Evolutionary conservation across 2,888 invertebrate genomes (phyloP).

Genomic region (Willowsia nigromaculata): DNA sequence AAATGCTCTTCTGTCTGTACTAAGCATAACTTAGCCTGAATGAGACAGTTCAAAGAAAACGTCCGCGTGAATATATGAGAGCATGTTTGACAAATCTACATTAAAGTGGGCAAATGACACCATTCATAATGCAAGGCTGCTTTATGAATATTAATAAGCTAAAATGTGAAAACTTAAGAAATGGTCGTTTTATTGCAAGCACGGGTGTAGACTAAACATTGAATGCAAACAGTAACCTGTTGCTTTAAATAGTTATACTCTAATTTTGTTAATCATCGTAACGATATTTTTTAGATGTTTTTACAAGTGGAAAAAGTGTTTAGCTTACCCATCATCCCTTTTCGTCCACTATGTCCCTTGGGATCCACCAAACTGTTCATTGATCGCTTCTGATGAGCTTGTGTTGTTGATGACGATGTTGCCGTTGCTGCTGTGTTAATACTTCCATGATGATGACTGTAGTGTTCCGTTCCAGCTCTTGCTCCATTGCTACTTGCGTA

Average conservation of each 20-base stretch:
- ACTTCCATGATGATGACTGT: conserved; percentile 46
- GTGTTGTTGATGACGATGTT: conserved; percentile 37
- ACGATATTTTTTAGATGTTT: background rate
- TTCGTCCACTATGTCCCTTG: conserved; percentile 60
- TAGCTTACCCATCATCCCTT: conserved; percentile 76
- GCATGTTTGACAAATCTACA: too few relatives aligned
- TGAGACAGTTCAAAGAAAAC: too few relatives aligned
- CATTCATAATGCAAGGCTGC: background rate
- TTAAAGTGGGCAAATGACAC: too few relatives aligned
- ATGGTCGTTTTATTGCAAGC: too few relatives aligned
- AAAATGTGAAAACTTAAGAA: too few relatives aligned
- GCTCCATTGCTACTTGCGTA: conserved; percentile 47
- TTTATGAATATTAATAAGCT: background rate
- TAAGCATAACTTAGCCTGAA: too few relatives aligned
- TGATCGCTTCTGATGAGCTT: conserved; percentile 71
- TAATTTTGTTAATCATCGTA: background rate
- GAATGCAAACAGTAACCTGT: too few relatives aligned
- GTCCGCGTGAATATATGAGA: too few relatives aligned
- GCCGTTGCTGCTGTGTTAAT: background rate
- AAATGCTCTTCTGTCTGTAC: too few relatives aligned
- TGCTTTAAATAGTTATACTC: background rate
- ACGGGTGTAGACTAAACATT: too few relatives aligned
- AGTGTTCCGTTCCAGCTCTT: conserved; percentile 49
- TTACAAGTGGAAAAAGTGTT: background rate
- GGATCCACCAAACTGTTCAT: conserved; percentile 75